A percentile compares a stretch with the other conserved stretches of the same genome.
These are phyloP conservation scores for Percina caprodes DNA, from an alignment of 2,113 vertebrate genomes.

Conservation along the genomic window DNA sequence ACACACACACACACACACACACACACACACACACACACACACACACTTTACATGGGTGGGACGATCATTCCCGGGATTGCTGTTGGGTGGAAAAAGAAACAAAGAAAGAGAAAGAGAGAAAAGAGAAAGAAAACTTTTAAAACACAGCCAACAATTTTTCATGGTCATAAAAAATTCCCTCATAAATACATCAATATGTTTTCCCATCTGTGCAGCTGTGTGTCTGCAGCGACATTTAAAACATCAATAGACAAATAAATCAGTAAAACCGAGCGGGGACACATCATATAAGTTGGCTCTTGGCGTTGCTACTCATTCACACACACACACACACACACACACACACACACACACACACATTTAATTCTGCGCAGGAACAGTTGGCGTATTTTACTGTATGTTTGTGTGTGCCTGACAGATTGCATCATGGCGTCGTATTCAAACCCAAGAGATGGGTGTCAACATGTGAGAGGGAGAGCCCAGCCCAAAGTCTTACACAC, in stretches of 20 bases:
- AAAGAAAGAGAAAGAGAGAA: conserved; percentile 25
- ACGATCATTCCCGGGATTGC: conserved; percentile 97
- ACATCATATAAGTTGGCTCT: conserved; percentile 47
- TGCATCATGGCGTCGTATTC: conserved; percentile 64
- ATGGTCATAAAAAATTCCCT: conserved; percentile 60
- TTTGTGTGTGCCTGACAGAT: conserved; percentile 55
- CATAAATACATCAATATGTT: conserved; percentile 72
- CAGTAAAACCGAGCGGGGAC: conserved; percentile 44
- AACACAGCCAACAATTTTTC: conserved; percentile 65
- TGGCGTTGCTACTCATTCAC: conserved; percentile 3
- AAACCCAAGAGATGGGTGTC: conserved; percentile 69
- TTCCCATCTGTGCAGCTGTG: conserved; percentile 76
- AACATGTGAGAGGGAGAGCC: conserved; percentile 58
- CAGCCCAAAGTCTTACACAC: conserved; percentile 49
- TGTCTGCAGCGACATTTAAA: conserved; percentile 67
- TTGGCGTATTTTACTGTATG: conserved; percentile 50
- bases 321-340: conserved; percentile 37
- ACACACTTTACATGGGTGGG: conserved; percentile 93
- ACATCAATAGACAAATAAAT: conserved; percentile 75
- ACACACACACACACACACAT: conserved; percentile 32
- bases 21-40: conserved; percentile 53
- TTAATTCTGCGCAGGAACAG: conserved; percentile 49
- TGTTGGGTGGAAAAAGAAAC: conserved; percentile 75
- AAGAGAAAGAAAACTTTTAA: conserved; percentile 24
- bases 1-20: conserved; percentile 70